Evolutionary conservation across 2,888 invertebrate genomes (phyloP), one percentile per base, ranked within the genome.

Genomic region (Ectemnius continuus): DNA sequence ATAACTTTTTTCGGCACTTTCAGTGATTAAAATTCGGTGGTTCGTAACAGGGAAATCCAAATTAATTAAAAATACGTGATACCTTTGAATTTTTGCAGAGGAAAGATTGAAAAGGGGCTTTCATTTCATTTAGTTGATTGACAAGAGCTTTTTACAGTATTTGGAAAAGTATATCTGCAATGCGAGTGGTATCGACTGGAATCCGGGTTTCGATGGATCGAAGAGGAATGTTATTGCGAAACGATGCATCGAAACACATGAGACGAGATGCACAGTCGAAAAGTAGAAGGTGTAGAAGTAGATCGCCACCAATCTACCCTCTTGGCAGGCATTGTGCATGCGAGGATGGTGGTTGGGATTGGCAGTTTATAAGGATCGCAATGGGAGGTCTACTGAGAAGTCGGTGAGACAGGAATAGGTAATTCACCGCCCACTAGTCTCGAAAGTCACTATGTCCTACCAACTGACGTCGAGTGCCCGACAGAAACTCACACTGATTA

Each of bases 281-380:
- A 28, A 36, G 28, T 36, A 36, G 48, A 65, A 70, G 52, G 16
- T 52, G 52, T 52, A 16, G 16, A 16, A 61, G 62, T 65, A 36
- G 36, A 70, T 59, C 70, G 75, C 64, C 65, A 68, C 66, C 57
- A 70, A 74, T 67, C 73, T 81, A 81, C 73, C 72, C 72, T 76
- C 72, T 80, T 80, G 74, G 80, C 81, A 82, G 75, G 78, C 80
- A 66, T 73, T 73, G 74, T 80, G 75, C 82, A 82, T 82, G 81
- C 81, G 77, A 74, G 76, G 76, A 81, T 61, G 62, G 73, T 65
- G 58, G 72, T 73, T 76, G 73, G 73, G 76, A 73, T 78, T 68
- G 72, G 74, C 69, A 67, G 60, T 63, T 23, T 73, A 68, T 67
- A 64, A 67, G 75, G 68, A 82, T 52, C 16, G 16, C 52, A 52